phyloP scores from a whole-genome alignment of 1,140 invertebrate genomes.

The Gonatopus flavifemur region DNA sequence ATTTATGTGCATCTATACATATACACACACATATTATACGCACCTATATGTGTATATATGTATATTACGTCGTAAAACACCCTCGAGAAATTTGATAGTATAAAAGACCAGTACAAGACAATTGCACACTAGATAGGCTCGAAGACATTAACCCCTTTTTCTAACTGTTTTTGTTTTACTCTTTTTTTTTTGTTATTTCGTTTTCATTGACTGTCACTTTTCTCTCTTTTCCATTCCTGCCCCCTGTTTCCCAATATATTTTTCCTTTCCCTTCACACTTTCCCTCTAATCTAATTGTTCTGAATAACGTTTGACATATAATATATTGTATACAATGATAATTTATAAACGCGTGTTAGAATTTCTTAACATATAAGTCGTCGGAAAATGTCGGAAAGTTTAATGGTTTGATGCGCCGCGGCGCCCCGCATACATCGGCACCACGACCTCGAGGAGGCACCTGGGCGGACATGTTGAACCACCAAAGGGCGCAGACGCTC shows the following conservation, averaged over 20 bases:
- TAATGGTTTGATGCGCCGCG: conserved; percentile 21
- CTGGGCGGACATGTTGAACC: conserved; percentile 29
- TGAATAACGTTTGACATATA: neutral
- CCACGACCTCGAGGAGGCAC: conserved; percentile 28
- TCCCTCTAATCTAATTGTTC: neutral
- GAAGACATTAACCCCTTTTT: no score
- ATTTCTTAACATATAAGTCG: conserved; percentile 1
- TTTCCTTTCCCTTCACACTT: neutral
- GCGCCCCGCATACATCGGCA: conserved; percentile 31
- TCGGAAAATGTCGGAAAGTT: conserved; percentile 5
- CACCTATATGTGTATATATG: no score
- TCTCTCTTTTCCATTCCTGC: neutral
- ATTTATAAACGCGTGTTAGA: conserved; percentile 2
- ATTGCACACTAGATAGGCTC: no score
- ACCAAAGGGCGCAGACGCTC: conserved; percentile 19
- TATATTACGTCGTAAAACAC: no score
- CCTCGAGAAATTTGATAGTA: no score
- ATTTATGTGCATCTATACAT: no score
- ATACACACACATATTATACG: no score
- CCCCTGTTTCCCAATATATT: neutral
- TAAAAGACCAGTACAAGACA: no score
- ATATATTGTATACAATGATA: no score
- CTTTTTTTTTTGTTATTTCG: no score
- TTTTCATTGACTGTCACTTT: no score
- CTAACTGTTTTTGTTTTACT: no score